Base-by-base conservation (phyloP, 2,113 vertebrate species). In the Galemys pyrenaicus region DNA sequence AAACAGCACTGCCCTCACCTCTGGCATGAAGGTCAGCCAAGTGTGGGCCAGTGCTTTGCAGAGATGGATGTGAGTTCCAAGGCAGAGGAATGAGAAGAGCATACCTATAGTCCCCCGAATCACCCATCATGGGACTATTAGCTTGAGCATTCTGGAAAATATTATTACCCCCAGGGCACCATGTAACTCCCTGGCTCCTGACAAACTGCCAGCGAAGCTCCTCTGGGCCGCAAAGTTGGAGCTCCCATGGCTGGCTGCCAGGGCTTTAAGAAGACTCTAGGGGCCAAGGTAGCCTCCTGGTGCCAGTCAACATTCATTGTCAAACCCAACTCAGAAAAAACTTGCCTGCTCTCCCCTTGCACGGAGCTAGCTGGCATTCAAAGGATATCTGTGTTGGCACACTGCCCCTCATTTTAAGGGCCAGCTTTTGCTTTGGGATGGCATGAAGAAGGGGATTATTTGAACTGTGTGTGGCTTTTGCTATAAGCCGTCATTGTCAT, bases 71-170 rank as follows among this genome's bases (percentile, higher is more conserved):
- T 28, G 85, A 44, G 44, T 41, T 62, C 64, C 30, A 11, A 81
- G 89, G 12, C 92, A 0, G 4, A 46, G 88, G 51, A 84, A 54
- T 15, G 32, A 56, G 51, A 71, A 94, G 68, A 67, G 15, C 79
- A 60, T 91, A 80, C 95, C 94, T 86, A 35, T 5, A 79, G 91
- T 60, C 91, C 94, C 92, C 67, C 71, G 73, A 65, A 28, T 85
- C 32, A 4, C 92, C 91, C 96, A 87, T 97, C 92, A 54, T 77
- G 91, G 96, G 96, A 95, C 97, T 94, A 95, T 97, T 97, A 97
- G 96, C 92, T 75, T 89, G 96, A 91, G 94, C 12, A 82, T 96
- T 97, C 96, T 97, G 96, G 97, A 96, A 97, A 96, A 96, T 92
- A 92, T 95, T 89, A 96, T 96, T 94, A 96, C 95, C 96, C 96